phyloP scores from a whole-genome alignment of 2,113 vertebrate genomes.

The Perca flavescens region DNA sequence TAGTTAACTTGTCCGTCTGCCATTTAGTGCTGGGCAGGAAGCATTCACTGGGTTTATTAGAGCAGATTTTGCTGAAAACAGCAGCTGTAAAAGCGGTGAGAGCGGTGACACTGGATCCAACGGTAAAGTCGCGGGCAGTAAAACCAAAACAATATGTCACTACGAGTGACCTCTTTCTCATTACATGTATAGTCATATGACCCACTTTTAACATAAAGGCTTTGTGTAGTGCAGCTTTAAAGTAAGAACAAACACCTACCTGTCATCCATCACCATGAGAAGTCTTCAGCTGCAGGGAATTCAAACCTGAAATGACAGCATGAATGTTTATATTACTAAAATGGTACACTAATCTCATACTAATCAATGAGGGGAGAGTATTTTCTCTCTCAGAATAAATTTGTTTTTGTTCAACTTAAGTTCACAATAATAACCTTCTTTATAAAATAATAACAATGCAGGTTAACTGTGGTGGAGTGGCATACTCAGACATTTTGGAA shows the following conservation, averaged over 20 bases:
- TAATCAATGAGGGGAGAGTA: neutral
- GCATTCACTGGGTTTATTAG: no score
- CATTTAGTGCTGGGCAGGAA: no score
- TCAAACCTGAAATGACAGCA: constrained; percentile 29
- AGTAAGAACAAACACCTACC: neutral
- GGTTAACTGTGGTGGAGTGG: neutral
- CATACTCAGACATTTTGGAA: neutral
- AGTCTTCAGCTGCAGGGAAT: neutral
- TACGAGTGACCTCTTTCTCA: neutral
- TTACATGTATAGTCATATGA: neutral
- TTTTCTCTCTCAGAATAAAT: neutral
- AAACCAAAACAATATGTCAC: neutral
- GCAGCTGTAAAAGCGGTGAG: neutral
- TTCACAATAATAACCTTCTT: neutral
- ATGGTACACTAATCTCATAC: no score
- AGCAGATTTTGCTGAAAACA: no score
- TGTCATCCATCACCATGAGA: neutral
- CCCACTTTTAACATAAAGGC: neutral
- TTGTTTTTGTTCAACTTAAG: constrained; percentile 2
- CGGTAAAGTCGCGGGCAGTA: no score
- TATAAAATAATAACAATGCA: neutral
- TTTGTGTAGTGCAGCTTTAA: neutral
- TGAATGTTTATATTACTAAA: neutral
- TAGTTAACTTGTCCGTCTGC: no score
- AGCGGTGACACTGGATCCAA: neutral